Evolutionary conservation across 1,140 invertebrate genomes (phyloP), one percentile per base, ranked within the genome.

Genomic region (Helicoverpa armigera): DNA sequence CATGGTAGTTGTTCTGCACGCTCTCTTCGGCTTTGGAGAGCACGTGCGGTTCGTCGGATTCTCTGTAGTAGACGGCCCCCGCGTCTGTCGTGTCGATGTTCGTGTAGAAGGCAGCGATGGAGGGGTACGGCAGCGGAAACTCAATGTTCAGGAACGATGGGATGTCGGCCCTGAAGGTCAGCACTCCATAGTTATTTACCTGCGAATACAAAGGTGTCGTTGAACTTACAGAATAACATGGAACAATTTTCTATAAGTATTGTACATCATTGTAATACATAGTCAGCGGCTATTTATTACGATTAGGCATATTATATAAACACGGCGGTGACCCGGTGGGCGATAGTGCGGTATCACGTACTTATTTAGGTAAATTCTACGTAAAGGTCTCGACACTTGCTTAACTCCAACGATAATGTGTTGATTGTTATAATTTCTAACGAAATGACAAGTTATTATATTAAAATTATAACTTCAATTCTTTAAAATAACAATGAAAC

Each of bases 181-280:
- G 86, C 13, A 99, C 95, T 43, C 98, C 98, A 95, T 98, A 99
- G 88, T 96, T 97, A 92, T 99, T 99, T 67, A 99, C 96, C 98
- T 99, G 95, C 14, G 96, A 95, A 85, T 54, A 85, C 90, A 77
- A 79, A 82, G 80, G 23, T n/a, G 0, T 14, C 16, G 13, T 77
- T 51, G 29, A 31, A n/a, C 7, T 48, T 10, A 43, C 35, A 43
- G 35, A 43, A 43, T 23, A n/a, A 12, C 11, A 31, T 12, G 13
- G 13, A 60, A 35, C 23, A 12, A 11, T 29, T 10, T 53, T 18
- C 12, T 29, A 23, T 13, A 14, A 54, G 48, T 13, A 18, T 5
- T 72, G 53, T 72, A 31, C 50, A n/a, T 72, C n/a, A 50, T 61
- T 61, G 16, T 61, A 29, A 63, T 61, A 75, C 73, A 61, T 61